Evolutionary conservation across 2,113 vertebrate genomes (phyloP), one percentile per base, ranked within the genome.

Genomic region (Poicephalus gulielmi): DNA sequence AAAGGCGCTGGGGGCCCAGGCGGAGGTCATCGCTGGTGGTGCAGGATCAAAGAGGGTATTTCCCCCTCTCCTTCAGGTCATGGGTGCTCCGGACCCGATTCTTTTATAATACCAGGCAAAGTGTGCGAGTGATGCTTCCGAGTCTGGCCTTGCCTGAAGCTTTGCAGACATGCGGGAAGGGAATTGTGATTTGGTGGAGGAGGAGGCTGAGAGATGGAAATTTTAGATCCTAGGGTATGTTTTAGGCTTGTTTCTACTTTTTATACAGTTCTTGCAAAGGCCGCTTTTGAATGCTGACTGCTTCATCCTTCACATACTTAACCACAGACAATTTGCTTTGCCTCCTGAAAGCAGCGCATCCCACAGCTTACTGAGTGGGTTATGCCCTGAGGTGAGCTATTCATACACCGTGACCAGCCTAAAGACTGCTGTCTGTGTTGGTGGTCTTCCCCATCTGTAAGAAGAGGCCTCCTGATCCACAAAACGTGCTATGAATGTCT

Each of bases 271-370:
- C 90, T 77, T 81, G 67, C 1, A 9, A 96, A 81, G 63, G 75
- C 93, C 90, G 75, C 50, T 94, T 91, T 90, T 83, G 75, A 43
- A 59, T 83, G 66, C 69, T 60, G 79, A 50, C 85, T 89, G 70
- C 79, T 94, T 92, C 88, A 80, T 70, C 67, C 83, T 90, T 86
- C 82, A 35, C 88, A 35, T 92, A 83, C 73, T 92, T 90, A 86
- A 93, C 92, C 77, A 88, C 90, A 95, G 91, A 74, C 82, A 94
- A 96, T 95, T 97, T 97, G 81, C 94, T 89, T 94, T 96, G 83
- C 95, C 92, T 95, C 92, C 90, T 81, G 88, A 20, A 22, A 97
- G 68, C 12, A 0, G 83, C 87, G 60, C 91, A 75, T 95, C 96
- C 92, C 87, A 79, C 88, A 53, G 77, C 62, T 93, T 96, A 28